Conservation (phyloP, 2,888 invertebrate species). For the Campoplex capitator region DNA sequence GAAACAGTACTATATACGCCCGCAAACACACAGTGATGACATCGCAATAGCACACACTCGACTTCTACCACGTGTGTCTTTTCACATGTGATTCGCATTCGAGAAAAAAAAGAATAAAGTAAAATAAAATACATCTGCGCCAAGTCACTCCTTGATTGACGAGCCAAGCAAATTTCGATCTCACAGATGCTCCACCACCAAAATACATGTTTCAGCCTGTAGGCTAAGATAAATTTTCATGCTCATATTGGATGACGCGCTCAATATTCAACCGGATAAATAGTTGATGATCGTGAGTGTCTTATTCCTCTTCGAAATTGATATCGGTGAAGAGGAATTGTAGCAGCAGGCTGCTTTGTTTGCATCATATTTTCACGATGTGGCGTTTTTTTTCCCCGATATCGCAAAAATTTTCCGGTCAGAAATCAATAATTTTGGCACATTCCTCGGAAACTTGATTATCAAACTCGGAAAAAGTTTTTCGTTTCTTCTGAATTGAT, state of each 20-base stretch:
- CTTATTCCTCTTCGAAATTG: neutral
- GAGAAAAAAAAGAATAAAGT: neutral
- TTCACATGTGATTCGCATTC: conserved; percentile 38
- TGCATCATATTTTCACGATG: neutral
- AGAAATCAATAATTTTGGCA: too few relatives aligned
- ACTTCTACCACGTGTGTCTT: conserved; percentile 37
- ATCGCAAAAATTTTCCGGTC: too few relatives aligned
- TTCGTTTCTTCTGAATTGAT: too few relatives aligned
- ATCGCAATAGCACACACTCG: conserved; percentile 43
- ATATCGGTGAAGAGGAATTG: neutral
- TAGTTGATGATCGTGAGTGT: neutral
- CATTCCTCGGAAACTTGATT: too few relatives aligned
- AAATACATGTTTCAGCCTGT: neutral
- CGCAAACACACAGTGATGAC: conserved; percentile 41
- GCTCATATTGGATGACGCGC: neutral
- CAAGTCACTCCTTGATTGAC: conserved; percentile 38
- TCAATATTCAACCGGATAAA: neutral
- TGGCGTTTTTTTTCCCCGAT: too few relatives aligned
- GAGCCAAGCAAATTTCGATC: conserved; percentile 25
- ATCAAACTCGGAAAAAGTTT: too few relatives aligned
- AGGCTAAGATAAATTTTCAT: neutral
- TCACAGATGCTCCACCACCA: conserved; percentile 34
- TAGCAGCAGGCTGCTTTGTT: neutral
- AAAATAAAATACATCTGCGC: conserved; percentile 51
- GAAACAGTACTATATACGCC: conserved; percentile 29